A percentile compares a stretch with the other conserved stretches of the same genome.
These are phyloP conservation scores for Jaculus jaculus DNA, from an alignment of 2,113 vertebrate species.

Conservation along the genomic window DNA sequence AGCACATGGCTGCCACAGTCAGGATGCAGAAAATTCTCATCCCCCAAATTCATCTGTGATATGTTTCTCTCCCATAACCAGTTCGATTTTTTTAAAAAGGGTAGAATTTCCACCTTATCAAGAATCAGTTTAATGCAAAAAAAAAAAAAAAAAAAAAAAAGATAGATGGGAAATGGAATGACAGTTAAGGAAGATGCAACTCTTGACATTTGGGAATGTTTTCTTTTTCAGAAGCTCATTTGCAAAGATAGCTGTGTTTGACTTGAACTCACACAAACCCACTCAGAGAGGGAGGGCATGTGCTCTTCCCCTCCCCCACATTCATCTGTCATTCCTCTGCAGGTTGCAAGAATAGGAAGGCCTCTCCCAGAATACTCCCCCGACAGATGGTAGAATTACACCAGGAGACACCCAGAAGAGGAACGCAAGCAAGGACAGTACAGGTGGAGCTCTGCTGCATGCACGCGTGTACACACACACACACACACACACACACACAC, in stretches of 20 bases:
- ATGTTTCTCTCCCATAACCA: neutral
- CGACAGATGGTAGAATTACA: slow-evolving; percentile 61
- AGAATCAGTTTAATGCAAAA: neutral
- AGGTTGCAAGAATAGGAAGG: slow-evolving; percentile 67
- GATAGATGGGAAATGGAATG: neutral
- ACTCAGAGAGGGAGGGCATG: slow-evolving; percentile 45
- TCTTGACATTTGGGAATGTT: neutral
- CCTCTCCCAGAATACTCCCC: slow-evolving; percentile 46
- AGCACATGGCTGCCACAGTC: neutral
- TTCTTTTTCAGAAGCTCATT: neutral
- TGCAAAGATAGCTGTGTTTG: neutral
- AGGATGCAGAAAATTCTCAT: neutral
- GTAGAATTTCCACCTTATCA: neutral
- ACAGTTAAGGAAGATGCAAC: neutral
- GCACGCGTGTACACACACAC: too few species aligned
- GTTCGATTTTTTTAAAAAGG: too few species aligned
- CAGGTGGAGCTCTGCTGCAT: neutral
- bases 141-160: neutral
- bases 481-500: too few species aligned
- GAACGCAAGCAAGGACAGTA: neutral
- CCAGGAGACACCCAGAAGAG: slow-evolving; percentile 51
- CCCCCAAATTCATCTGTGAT: neutral
- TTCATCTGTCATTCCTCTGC: slow-evolving; percentile 71
- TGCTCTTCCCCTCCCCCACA: slow-evolving; percentile 51
- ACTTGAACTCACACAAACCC: slow-evolving; percentile 42